Percentiles rank a stretch among this genome's conserved stretches.
phyloP scores from a whole-genome alignment of 2,888 invertebrate species.

The Apoda limacodes region DNA sequence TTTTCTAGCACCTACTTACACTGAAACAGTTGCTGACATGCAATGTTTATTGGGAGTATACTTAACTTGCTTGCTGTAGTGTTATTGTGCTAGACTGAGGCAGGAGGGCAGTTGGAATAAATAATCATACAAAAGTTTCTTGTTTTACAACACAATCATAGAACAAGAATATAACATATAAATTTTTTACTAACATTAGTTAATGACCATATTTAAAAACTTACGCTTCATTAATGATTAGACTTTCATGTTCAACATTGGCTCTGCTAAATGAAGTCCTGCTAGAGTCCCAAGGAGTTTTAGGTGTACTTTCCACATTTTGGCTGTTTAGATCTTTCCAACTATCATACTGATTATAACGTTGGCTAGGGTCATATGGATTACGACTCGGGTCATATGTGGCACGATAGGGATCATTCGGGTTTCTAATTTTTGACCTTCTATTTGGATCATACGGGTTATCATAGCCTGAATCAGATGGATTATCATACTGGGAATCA shows the following conservation, averaged over 20 bases:
- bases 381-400: constrained; percentile 17
- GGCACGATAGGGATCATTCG: constrained; percentile 20
- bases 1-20: too few relatives aligned
- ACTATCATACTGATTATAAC: constrained; percentile 33
- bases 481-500: constrained; percentile 11
- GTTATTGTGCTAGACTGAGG: too few relatives aligned
- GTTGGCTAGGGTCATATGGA: constrained; percentile 26
- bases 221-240: constrained; percentile 70
- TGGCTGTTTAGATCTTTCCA: constrained; percentile 26
- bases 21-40: background rate
- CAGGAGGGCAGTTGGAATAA: too few relatives aligned
- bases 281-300: constrained; percentile 41
- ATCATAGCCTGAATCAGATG: constrained; percentile 47
- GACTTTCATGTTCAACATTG: constrained; percentile 53
- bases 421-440: constrained; percentile 32
- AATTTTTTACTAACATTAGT: too few relatives aligned
- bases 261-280: constrained; percentile 35
- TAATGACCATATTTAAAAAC: too few relatives aligned
- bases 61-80: too few relatives aligned
- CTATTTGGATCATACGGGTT: constrained; percentile 50
- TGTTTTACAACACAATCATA: too few relatives aligned
- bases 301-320: constrained; percentile 35
- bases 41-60: background rate
- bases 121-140: too few relatives aligned
- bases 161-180: too few relatives aligned